These are phyloP conservation scores for Phyllopteryx taeniolatus DNA, from an alignment of 2,113 vertebrate species.

Conservation along the genomic window DNA sequence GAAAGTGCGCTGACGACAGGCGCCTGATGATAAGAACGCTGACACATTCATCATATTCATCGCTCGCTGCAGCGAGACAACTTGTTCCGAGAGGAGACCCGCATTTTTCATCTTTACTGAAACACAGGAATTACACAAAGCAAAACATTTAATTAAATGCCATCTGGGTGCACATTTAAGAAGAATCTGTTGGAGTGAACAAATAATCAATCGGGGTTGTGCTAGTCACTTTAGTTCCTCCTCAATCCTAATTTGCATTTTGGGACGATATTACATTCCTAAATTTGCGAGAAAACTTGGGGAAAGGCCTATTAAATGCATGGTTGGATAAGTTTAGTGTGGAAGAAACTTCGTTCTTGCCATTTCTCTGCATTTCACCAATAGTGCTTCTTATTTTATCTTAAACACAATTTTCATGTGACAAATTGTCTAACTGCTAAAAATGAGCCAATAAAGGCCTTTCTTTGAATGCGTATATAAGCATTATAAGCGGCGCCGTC, in stretches of 20 bases:
- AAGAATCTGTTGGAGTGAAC: not conserved
- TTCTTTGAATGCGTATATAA: too few species aligned
- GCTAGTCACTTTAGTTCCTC: not conserved
- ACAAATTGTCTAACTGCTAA: too few species aligned
- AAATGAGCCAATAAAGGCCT: too few species aligned
- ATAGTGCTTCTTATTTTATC: too few species aligned
- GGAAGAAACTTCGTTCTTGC: too few species aligned
- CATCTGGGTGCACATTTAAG: not conserved
- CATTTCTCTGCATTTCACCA: too few species aligned
- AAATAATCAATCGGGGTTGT: not conserved
- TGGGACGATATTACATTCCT: not conserved
- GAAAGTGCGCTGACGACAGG: too few species aligned
- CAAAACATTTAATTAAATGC: not conserved
- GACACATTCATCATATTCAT: not conserved
- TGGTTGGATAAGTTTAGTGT: too few species aligned
- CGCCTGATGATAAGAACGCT: not conserved
- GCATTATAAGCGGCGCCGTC: too few species aligned
- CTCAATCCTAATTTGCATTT: not conserved
- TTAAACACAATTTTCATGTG: too few species aligned
- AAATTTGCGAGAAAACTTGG: not conserved
- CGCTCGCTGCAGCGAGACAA: not conserved
- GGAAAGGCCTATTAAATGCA: not conserved
- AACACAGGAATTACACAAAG: not conserved
- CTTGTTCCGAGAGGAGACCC: not conserved
- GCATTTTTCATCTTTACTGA: slow-evolving; percentile 1